Percentiles rank a stretch among this genome's conserved stretches.
phyloP scores from a whole-genome alignment of 1,140 invertebrate genomes.

The Drosophila repletoides region DNA sequence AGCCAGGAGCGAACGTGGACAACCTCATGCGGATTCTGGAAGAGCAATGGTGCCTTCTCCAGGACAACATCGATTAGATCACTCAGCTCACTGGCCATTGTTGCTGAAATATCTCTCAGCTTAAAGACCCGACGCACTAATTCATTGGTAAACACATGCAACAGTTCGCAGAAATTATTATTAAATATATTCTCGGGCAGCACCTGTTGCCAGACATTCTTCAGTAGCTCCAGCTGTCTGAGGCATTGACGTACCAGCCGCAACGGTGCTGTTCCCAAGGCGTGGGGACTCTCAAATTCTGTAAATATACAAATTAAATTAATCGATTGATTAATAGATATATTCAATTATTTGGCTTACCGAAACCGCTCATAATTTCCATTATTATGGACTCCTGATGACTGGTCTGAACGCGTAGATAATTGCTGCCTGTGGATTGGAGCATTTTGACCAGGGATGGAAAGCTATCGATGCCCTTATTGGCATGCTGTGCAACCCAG shows the following conservation, averaged over 20 bases:
- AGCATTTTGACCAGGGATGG: constrained; percentile 83
- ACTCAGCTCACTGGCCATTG: constrained; percentile 82
- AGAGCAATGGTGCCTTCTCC: constrained; percentile 82
- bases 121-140: constrained; percentile 78
- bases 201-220: constrained; percentile 91
- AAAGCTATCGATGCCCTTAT: constrained; percentile 71
- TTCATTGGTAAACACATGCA: constrained; percentile 81
- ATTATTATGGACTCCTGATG: constrained; percentile 88
- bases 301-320: constrained; percentile 13
- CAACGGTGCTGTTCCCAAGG: constrained; percentile 86
- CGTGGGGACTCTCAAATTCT: constrained; percentile 85
- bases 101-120: constrained; percentile 83
- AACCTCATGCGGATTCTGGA: constrained; percentile 84
- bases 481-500: constrained; percentile 81
- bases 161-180: constrained; percentile 80
- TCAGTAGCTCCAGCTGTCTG: constrained; percentile 91
- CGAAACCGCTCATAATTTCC: constrained; percentile 88
- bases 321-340: background rate
- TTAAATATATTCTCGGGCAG: constrained; percentile 83
- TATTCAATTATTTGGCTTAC: too few species aligned
- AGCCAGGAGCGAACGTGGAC: constrained; percentile 89
- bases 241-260: constrained; percentile 91
- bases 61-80: constrained; percentile 83
- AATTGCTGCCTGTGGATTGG: constrained; percentile 86
- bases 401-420: constrained; percentile 88